phyloP scores from a whole-genome alignment of 1,140 invertebrate species.

The Sminthurides bifidus region DNA sequence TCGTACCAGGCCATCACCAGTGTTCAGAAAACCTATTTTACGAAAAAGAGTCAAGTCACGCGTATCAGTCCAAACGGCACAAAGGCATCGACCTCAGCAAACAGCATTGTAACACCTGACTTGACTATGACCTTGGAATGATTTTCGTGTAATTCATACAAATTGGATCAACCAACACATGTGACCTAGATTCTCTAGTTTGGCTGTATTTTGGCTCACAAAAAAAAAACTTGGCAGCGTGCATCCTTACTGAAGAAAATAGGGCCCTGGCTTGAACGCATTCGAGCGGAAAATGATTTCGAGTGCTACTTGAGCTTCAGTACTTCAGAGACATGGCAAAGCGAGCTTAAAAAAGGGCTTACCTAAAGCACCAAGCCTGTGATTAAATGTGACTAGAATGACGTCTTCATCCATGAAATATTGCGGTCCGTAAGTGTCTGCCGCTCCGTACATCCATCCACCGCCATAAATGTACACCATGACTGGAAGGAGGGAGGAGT shows the following conservation, averaged over 20 bases:
- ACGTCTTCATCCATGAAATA: conserved; percentile 21
- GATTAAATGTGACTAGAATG: conserved; percentile 16
- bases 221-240: too few species aligned
- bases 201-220: too few species aligned
- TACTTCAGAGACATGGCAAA: too few species aligned
- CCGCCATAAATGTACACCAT: conserved; percentile 50
- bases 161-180: not conserved
- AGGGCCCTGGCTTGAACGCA: too few species aligned
- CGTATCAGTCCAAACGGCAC: too few species aligned
- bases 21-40: conserved; percentile 15
- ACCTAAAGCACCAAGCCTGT: conserved; percentile 15
- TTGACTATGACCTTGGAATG: not conserved
- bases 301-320: too few species aligned
- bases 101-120: not conserved
- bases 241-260: too few species aligned
- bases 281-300: too few species aligned
- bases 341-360: not conserved
- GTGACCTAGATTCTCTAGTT: too few species aligned
- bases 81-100: too few species aligned
- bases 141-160: not conserved
- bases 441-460: conserved; percentile 36
- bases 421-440: conserved; percentile 7
- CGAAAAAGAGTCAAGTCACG: too few species aligned
- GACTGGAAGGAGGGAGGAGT: conserved; percentile 33
- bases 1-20: conserved; percentile 1